A percentile compares a stretch with the other conserved stretches of the same genome.
These are phyloP conservation scores for Natrix natrix DNA, from an alignment of 2,797 vertebrate species.

Conservation along the genomic window DNA sequence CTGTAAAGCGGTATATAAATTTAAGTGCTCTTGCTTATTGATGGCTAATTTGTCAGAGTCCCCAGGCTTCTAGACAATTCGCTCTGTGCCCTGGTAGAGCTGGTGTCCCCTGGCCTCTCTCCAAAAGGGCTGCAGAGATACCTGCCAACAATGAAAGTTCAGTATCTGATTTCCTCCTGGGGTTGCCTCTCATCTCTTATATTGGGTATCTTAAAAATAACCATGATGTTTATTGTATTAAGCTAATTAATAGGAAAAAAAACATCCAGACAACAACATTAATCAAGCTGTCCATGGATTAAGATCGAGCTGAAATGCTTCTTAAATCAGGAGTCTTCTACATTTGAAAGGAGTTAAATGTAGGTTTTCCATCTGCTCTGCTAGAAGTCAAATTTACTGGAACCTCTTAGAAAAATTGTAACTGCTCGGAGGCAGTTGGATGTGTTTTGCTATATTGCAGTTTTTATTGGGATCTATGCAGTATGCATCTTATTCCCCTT, in stretches of 20 bases:
- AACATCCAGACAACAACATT: not conserved
- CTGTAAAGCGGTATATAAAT: too few relatives aligned
- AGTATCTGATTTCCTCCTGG: not conserved
- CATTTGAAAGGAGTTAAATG: not conserved
- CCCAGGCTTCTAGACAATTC: not conserved
- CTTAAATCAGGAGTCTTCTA: not conserved
- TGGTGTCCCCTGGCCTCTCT: constrained; percentile 24
- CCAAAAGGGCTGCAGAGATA: not conserved
- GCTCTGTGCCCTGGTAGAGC: not conserved
- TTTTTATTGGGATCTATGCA: not conserved
- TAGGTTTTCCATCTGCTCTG: not conserved
- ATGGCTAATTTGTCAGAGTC: not conserved
- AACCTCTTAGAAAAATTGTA: not conserved
- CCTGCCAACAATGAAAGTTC: not conserved
- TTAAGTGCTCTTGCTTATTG: too few relatives aligned
- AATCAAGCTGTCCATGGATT: not conserved
- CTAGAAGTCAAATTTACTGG: not conserved
- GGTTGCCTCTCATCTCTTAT: not conserved
- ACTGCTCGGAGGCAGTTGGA: not conserved
- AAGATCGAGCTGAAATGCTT: not conserved
- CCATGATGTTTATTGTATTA: not conserved
- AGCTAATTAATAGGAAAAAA: not conserved
- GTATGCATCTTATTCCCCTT: not conserved
- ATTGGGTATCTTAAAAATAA: not conserved
- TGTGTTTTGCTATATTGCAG: not conserved